phyloP scores from a whole-genome alignment of 2,888 invertebrate genomes.

The Caenorhabditis uteleia region DNA sequence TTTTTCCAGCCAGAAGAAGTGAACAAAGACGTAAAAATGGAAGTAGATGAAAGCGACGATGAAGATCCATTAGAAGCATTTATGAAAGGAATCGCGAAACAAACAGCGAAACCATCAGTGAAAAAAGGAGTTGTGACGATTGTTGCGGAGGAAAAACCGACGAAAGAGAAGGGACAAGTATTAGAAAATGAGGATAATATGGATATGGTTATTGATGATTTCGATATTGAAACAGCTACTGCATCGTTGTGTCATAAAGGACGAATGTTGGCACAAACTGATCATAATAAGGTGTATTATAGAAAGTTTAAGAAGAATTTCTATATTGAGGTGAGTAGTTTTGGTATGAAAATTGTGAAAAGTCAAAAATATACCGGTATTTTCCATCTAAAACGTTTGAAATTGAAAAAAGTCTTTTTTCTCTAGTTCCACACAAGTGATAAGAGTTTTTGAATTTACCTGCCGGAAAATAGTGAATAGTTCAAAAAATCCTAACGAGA shows the following conservation, averaged over 20 bases:
- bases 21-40: slow-evolving; percentile 19
- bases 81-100: slow-evolving; percentile 77
- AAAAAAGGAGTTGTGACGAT: slow-evolving; percentile 25
- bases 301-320: slow-evolving; percentile 90
- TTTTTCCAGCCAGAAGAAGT: not conserved
- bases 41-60: slow-evolving; percentile 77
- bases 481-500: too few relatives aligned
- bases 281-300: slow-evolving; percentile 87
- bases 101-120: slow-evolving; percentile 6
- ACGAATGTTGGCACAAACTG: slow-evolving; percentile 79
- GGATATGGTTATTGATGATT: slow-evolving; percentile 72
- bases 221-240: slow-evolving; percentile 62
- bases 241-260: slow-evolving; percentile 68
- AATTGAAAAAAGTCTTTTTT: not conserved
- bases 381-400: not conserved
- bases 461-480: not conserved
- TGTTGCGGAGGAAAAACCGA: slow-evolving; percentile 30
- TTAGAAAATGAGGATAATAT: slow-evolving; percentile 98
- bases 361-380: too few relatives aligned
- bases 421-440: not conserved
- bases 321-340: slow-evolving; percentile 82
- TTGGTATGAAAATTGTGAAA: not conserved
- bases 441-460: not conserved
- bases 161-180: slow-evolving; percentile 83
- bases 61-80: slow-evolving; percentile 95